These are phyloP conservation scores for Dipodomys spectabilis DNA, from an alignment of 2,113 vertebrate species.

Conservation along the genomic window DNA sequence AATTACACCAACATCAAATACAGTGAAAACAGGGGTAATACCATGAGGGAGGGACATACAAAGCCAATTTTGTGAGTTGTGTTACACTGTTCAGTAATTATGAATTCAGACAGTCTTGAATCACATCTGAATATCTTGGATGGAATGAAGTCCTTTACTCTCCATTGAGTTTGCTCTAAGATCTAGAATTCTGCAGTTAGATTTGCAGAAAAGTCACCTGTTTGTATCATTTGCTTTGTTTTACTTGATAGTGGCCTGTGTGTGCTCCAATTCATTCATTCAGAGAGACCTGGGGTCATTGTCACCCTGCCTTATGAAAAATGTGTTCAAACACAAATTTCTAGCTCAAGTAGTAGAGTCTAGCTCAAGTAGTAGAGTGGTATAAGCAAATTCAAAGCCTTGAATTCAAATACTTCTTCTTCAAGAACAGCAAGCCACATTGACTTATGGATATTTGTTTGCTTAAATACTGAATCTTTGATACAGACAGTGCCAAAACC, in stretches of 20 bases:
- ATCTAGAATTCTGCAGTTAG: not conserved
- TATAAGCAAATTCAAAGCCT: too few relatives aligned
- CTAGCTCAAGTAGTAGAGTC: too few relatives aligned
- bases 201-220: too few relatives aligned
- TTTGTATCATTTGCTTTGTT: not conserved
- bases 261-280: not conserved
- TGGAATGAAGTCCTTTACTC: rapidly evolving
- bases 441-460: not conserved
- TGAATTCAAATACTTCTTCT: too few relatives aligned
- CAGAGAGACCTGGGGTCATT: not conserved
- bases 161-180: not conserved
- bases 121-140: not conserved
- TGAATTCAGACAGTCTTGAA: not conserved
- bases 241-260: not conserved
- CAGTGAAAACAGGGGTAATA: too few relatives aligned
- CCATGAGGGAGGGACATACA: too few relatives aligned
- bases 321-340: not conserved
- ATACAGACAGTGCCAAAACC: not conserved
- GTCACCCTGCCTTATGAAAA: not conserved
- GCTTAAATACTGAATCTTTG: not conserved
- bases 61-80: not conserved
- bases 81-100: not conserved
- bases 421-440: too few relatives aligned
- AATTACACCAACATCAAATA: too few relatives aligned
- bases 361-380: too few relatives aligned